Evolutionary conservation across 2,888 invertebrate genomes (phyloP), one percentile per base, ranked within the genome.

Genomic region (Helicoverpa assulta): DNA sequence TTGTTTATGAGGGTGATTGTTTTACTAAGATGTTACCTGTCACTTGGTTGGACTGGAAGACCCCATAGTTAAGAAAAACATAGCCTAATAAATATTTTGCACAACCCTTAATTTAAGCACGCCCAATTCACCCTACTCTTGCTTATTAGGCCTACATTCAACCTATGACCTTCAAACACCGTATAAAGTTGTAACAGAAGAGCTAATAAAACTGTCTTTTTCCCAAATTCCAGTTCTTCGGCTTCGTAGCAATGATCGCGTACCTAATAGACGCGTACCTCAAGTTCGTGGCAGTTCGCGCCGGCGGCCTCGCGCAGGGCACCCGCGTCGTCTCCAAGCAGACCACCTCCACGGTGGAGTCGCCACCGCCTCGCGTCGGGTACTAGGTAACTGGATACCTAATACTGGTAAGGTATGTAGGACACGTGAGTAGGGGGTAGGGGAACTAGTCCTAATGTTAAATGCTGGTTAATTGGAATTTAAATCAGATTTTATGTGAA

Each of bases 181-280:
- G 43, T 16, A 5, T 5, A 5, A 14, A 43, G 3, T 43, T 5
- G 0, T 43, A 5, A 14, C 16, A 16, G 43, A 16, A 43, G 43
- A 43, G 43, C 16, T 2, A 43, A 8, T 16, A 14, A 43, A 43
- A 3, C 18, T 2, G 6, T 19, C 12, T 8, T 1, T 12, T 0
- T 7, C 18, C 26, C 19, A 40, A 12, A 29, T 78, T 66, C 2
- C 92, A 98, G 98, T 98, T 98, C 93, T 99, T 99, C 93, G 98
- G 98, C 21, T 98, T 98, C 93, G 96, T 97, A 81, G 97, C 97
- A 19, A 98, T 98, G 97, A 91, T 97, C 29, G 97, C 96, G 43
- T 99, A 98, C 94, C 98, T 96, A 1, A 96, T 96, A 80, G 99
- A 99, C 90, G 97, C 98, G 50, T 98, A 97, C 92, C 89, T 98